Base-by-base conservation (phyloP, 1,140 invertebrate species). In the Agraylea sexmaculata region DNA sequence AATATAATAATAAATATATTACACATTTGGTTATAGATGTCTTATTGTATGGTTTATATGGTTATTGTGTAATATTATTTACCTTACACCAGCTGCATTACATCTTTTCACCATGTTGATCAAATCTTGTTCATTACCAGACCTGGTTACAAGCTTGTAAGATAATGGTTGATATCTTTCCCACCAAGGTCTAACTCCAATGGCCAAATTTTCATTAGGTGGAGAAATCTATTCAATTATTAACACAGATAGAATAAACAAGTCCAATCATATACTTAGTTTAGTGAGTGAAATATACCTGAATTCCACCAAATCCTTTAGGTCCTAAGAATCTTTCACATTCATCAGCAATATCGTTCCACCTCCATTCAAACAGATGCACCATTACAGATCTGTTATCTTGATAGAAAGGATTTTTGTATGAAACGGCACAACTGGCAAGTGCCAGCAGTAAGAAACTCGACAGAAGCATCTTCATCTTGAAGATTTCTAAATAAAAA, bases 81-180 rank as follows among this genome's bases (percentile, higher is more conserved):
- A 41, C 39, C 29, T 22, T 7, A 41, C 77, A 2, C 77, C 77
- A 18, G 61, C 78, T 3, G 55, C 53, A 52, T 80, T 80, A 50
- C 80, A 83, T 25, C 74, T 52, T 11, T 51, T 45, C 0, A 78
- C 71, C 83, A 88, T 88, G n/a, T 78, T 61, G 7, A 46, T 52
- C 43, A 88, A 80, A 39, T 77, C 62, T 1, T 51, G 40, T 51
- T 80, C 75, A 35, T 69, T 73, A 30, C 87, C 87, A 30, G 80
- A 83, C 42, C 86, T 67, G 1, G 80, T 82, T 1, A 50, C 51
- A 5, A 86, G 60, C 27, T 72, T 68, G 57, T 90, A 90, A 23
- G 83, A 85, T n/a, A 89, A 71, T 0, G 83, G 82, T 55, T 90
- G 87, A 50, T 90, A 90, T 12, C 84, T 62, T 58, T 87, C 81